A percentile compares a stretch with the other conserved stretches of the same genome.
phyloP scores from a whole-genome alignment of 2,888 invertebrate species.

The Linnaemya tessellans region DNA sequence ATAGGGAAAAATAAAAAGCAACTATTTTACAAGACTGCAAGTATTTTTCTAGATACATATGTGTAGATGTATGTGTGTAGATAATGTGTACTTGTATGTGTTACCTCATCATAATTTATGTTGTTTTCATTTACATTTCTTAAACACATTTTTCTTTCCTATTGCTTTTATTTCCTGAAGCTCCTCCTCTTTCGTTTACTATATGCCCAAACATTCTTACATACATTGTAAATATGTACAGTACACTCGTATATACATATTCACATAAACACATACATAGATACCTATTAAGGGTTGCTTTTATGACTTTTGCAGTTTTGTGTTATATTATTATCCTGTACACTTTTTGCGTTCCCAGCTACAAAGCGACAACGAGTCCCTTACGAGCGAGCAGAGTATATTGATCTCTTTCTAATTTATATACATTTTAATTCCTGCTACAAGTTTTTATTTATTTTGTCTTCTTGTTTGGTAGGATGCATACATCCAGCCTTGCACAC shows the following conservation, averaged over 20 bases:
- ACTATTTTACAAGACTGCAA: conserved; percentile 8
- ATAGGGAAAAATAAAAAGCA: not conserved
- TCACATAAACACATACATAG: not conserved
- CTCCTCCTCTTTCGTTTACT: conserved; percentile 32
- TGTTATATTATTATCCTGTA: conserved; percentile 8
- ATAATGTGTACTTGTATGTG: not conserved
- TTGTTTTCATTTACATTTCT: conserved; percentile 62
- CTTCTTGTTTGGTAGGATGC: conserved; percentile 28
- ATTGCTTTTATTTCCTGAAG: conserved; percentile 10
- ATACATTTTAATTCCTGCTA: not conserved
- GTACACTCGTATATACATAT: not conserved
- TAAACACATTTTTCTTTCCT: conserved; percentile 8
- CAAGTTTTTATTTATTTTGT: not conserved
- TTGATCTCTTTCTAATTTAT: conserved; percentile 57
- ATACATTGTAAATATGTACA: too few species aligned
- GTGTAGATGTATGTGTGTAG: not conserved
- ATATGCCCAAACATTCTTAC: not conserved
- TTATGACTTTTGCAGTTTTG: conserved; percentile 51
- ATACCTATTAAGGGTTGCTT: conserved; percentile 52
- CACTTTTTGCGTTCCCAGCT: conserved; percentile 20
- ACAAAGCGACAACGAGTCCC: conserved; percentile 65
- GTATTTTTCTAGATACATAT: not conserved
- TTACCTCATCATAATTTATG: conserved; percentile 55
- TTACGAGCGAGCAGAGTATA: not conserved
- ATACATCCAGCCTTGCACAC: too few species aligned